Conservation (phyloP, 2,888 invertebrate genomes). For the Glyphotaelius pellucidus region DNA sequence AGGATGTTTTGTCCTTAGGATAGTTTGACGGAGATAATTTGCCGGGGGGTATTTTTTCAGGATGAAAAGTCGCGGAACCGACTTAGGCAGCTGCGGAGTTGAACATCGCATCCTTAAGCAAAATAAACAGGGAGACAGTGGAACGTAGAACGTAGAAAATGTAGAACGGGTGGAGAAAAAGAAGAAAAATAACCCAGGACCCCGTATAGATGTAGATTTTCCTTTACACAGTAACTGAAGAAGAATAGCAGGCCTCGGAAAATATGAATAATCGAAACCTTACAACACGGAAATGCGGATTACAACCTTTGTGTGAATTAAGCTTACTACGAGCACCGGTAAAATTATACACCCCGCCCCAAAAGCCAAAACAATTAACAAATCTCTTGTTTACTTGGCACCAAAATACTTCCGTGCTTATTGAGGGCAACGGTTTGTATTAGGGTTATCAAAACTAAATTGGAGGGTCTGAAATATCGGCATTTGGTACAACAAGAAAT, state of each 20-base stretch:
- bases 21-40: too few relatives aligned
- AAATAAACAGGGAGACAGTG: too few relatives aligned
- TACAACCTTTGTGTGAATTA: not conserved
- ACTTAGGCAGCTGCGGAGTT: too few relatives aligned
- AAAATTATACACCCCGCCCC: not conserved
- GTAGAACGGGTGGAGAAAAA: too few relatives aligned
- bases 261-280: not conserved
- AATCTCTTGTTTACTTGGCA: slow-evolving; percentile 8
- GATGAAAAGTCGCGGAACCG: too few relatives aligned
- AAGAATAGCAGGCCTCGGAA: not conserved
- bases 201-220: not conserved
- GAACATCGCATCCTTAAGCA: too few relatives aligned
- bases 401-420: not conserved
- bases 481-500: not conserved
- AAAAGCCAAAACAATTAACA: not conserved
- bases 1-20: too few relatives aligned
- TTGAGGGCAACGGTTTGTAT: not conserved
- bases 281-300: not conserved
- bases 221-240: not conserved
- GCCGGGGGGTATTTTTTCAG: too few relatives aligned
- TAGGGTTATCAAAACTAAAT: not conserved
- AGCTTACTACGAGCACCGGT: not conserved
- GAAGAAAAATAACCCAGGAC: not conserved
- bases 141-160: too few relatives aligned
- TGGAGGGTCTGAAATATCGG: not conserved